Evolutionary conservation across 2,113 vertebrate genomes (phyloP).

Genomic region (Beaufortia kweichowensis): DNA sequence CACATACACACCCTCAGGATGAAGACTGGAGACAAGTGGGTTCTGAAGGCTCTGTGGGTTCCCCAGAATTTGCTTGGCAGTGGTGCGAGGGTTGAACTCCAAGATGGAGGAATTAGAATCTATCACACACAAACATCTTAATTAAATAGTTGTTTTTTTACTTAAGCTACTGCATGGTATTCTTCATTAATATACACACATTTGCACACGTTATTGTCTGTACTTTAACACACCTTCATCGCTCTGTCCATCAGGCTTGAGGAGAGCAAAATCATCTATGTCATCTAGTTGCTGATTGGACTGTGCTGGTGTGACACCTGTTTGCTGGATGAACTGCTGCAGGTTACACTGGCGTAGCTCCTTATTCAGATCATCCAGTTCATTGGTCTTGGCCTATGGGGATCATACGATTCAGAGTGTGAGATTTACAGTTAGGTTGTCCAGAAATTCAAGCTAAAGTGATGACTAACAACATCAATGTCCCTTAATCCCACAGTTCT

Average conservation of each 20-base stretch:
- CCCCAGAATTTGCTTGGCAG: slow-evolving; percentile 70
- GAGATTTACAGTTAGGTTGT: not conserved
- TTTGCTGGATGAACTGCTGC: slow-evolving; percentile 91
- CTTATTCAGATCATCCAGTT: slow-evolving; percentile 86
- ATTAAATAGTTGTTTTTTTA: too few species aligned
- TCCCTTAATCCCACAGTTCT: not conserved
- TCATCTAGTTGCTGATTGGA: slow-evolving; percentile 51
- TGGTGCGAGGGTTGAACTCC: slow-evolving; percentile 61
- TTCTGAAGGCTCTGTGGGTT: slow-evolving; percentile 73
- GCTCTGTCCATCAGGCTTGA: slow-evolving; percentile 52
- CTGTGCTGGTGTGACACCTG: slow-evolving; percentile 63
- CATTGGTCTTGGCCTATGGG: slow-evolving; percentile 77
- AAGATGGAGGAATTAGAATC: slow-evolving; percentile 57
- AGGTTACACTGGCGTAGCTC: slow-evolving; percentile 91
- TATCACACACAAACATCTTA: slow-evolving; percentile 26
- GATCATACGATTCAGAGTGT: slow-evolving; percentile 21
- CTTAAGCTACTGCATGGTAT: not conserved
- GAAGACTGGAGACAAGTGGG: slow-evolving; percentile 74
- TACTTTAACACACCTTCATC: slow-evolving; percentile 56
- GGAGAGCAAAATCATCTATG: slow-evolving; percentile 39
- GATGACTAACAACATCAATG: not conserved
- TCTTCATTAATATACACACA: not conserved
- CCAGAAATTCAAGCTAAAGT: slow-evolving; percentile 9
- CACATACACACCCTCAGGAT: slow-evolving; percentile 76
- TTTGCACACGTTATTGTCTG: too few species aligned